phyloP scores from a whole-genome alignment of 2,113 vertebrate genomes.

The Clarias batrachus region DNA sequence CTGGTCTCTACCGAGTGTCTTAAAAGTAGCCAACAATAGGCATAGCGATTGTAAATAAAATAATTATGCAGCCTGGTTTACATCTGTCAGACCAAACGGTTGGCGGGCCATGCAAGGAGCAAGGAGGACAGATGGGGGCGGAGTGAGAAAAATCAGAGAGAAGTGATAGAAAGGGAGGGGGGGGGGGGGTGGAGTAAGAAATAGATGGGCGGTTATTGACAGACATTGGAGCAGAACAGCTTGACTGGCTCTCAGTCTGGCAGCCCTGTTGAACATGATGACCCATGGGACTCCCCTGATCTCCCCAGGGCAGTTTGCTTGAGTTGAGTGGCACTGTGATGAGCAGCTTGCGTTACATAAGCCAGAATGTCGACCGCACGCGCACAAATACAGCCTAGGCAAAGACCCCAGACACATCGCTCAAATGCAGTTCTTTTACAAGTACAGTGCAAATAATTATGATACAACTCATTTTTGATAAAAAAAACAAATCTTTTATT shows the following conservation, averaged over 20 bases:
- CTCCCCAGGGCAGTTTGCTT: constrained; percentile 50
- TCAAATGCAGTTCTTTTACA: neutral
- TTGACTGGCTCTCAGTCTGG: constrained; percentile 42
- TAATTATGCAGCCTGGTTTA: constrained; percentile 48
- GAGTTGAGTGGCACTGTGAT: constrained; percentile 25
- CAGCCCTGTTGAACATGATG: constrained; percentile 58
- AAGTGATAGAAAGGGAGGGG: neutral
- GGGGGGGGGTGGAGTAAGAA: neutral
- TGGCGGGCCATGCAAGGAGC: neutral
- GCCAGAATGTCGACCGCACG: neutral
- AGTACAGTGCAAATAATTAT: constrained; percentile 8
- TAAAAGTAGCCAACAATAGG: constrained; percentile 40
- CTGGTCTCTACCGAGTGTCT: constrained; percentile 9
- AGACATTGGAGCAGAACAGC: constrained; percentile 38
- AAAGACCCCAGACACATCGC: neutral
- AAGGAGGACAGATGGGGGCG: constrained; percentile 3
- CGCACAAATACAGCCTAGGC: neutral
- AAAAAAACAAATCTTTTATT: constrained; percentile 71
- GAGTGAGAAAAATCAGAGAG: constrained; percentile 4
- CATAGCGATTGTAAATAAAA: constrained; percentile 53
- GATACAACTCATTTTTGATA: constrained; percentile 41
- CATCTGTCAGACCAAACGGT: constrained; percentile 48
- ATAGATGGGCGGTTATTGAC: constrained; percentile 43
- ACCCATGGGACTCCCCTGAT: constrained; percentile 52
- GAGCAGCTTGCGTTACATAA: constrained; percentile 54